Evolutionary conservation across 2,888 invertebrate species (phyloP), one percentile per base, ranked within the genome.

Genomic region (Drosophila aldrichi): DNA sequence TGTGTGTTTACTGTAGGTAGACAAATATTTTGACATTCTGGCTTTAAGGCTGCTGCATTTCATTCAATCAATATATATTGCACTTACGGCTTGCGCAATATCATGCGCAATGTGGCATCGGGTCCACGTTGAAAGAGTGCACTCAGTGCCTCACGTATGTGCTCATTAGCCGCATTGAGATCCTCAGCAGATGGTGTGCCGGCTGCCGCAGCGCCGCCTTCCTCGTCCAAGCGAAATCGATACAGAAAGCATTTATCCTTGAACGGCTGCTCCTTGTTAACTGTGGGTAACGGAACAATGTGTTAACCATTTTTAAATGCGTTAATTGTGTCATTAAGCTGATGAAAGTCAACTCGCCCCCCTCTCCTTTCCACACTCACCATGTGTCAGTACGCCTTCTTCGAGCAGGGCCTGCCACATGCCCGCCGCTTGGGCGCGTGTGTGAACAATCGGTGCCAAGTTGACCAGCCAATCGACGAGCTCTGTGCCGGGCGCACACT

Each of bases 341-440:
- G 43, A 12, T 10, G 16, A n/a, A n/a, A 38, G 16, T 14, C 10
- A 48, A 48, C 14, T 5, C 16, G 3, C 20, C 2, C 16, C 29
- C 1, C 16, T 10, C 22, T 5, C 38, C 3, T n/a, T 40, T n/a
- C 3, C 38, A 6, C 14, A 92, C 94, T 93, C 91, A 96, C 96
- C 96, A 92, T 96, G 96, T 58, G 95, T 94, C 75, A 97, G 94
- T 71, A 96, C 95, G 52, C 96, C 96, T 92, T 97, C 96, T 91
- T 97, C 97, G 44, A 97, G 93, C 60, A 97, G 93, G 1, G 96
- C 96, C 92, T 97, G 97, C 96, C 96, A 97, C 96, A 97, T 96
- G 72, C 96, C 96, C 55, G 95, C 95, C 57, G 96, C 96, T 91
- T 96, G 96, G 76, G 95, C 94, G 71, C 96, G 93, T 34, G 94